A percentile compares a stretch with the other conserved stretches of the same genome.
These are phyloP conservation scores for Chunga burmeisteri DNA, from an alignment of 2,113 vertebrate genomes.

Conservation along the genomic window DNA sequence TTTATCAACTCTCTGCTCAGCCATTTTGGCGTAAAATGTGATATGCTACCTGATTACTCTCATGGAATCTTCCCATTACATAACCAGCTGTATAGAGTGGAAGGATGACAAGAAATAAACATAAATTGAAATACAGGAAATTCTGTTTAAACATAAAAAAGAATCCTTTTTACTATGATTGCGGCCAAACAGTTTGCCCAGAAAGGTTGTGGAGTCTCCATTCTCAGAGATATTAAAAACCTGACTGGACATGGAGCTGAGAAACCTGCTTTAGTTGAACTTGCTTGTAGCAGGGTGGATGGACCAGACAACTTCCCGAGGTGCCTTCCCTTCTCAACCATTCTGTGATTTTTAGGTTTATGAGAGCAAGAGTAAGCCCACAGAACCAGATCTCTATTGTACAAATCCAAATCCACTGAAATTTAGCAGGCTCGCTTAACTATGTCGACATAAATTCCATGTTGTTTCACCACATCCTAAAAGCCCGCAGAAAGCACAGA, in stretches of 20 bases:
- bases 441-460: background rate
- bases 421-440: background rate
- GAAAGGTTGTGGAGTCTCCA: background rate
- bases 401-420: background rate
- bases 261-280: background rate
- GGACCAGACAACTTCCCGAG: background rate
- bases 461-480: background rate
- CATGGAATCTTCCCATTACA: background rate
- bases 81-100: background rate
- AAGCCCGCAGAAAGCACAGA: background rate
- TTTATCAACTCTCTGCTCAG: background rate
- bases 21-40: background rate
- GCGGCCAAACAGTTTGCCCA: background rate
- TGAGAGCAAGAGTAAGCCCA: background rate
- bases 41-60: background rate
- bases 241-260: background rate
- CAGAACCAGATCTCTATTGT: background rate
- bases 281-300: background rate
- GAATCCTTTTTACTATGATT: rapidly evolving
- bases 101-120: background rate
- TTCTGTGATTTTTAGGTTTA: background rate
- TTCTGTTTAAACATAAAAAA: background rate
- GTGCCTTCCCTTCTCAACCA: background rate
- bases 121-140: background rate
- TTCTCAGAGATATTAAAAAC: background rate